Conservation (phyloP, 2,113 vertebrate species). For the Paramisgurnus dabryanus region DNA sequence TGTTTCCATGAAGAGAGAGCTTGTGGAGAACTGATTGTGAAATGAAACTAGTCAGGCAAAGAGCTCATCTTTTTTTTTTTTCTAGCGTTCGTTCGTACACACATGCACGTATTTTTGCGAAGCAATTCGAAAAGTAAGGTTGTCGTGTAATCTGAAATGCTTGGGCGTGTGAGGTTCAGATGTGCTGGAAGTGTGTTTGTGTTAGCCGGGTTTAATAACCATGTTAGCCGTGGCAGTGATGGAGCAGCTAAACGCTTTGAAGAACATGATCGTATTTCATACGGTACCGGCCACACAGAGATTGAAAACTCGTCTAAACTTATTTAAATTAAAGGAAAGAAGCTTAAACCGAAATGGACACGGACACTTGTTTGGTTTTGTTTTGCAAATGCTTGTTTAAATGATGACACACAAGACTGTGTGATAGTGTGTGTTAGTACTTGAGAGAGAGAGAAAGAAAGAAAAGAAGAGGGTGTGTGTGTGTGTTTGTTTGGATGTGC, state of each 20-base stretch:
- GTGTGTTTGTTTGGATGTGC: background rate
- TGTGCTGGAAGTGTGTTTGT: constrained; percentile 11
- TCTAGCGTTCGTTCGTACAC: no score
- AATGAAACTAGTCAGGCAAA: constrained; percentile 11
- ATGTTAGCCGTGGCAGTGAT: background rate
- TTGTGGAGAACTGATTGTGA: constrained; percentile 18
- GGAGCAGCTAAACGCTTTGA: background rate
- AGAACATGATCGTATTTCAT: constrained; percentile 4
- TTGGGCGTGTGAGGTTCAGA: background rate
- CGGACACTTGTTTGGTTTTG: background rate
- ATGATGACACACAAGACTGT: background rate
- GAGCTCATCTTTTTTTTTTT: background rate
- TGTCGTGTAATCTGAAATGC: background rate
- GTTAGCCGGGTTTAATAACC: background rate
- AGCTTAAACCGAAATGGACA: background rate
- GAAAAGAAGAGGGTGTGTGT: background rate
- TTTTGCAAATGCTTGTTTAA: background rate
- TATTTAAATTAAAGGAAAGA: background rate
- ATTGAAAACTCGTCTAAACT: background rate
- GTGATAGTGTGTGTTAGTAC: background rate
- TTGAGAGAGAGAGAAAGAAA: background rate
- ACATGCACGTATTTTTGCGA: background rate
- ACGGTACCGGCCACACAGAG: background rate
- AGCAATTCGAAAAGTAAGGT: no score
- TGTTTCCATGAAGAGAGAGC: background rate